phyloP scores from a whole-genome alignment of 2,888 invertebrate species.

The Polydrusus pterygomalis region DNA sequence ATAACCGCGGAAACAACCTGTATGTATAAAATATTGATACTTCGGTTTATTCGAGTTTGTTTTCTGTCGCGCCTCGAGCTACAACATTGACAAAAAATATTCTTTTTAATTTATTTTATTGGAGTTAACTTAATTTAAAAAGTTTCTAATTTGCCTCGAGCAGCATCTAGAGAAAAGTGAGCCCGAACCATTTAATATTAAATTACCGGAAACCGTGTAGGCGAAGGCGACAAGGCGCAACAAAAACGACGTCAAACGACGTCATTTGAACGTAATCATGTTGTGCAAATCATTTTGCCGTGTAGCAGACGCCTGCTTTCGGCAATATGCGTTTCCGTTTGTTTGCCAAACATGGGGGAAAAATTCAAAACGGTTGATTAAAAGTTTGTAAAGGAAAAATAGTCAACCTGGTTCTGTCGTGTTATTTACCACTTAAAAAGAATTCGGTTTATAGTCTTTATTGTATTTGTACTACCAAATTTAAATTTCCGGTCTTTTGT shows the following conservation, averaged over 20 bases:
- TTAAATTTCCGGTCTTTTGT: neutral
- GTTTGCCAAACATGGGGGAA: slow-evolving; percentile 32
- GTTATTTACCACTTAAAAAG: neutral
- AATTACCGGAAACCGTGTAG: slow-evolving; percentile 58
- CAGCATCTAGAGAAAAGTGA: slow-evolving; percentile 28
- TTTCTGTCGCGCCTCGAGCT: no score
- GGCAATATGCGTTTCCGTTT: slow-evolving; percentile 35
- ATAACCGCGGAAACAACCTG: no score
- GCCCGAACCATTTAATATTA: slow-evolving; percentile 58
- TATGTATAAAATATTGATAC: no score
- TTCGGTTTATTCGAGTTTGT: no score
- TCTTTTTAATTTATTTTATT: slow-evolving; percentile 1
- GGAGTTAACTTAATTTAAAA: slow-evolving; percentile 8
- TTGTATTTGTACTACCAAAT: neutral
- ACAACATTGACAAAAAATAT: no score
- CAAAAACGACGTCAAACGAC: slow-evolving; percentile 63
- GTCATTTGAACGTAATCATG: slow-evolving; percentile 63
- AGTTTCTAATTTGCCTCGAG: slow-evolving; percentile 36
- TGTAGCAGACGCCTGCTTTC: slow-evolving; percentile 53
- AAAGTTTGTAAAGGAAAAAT: slow-evolving; percentile 19
- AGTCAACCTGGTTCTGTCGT: neutral
- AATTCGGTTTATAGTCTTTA: neutral
- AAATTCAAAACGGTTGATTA: slow-evolving; percentile 28
- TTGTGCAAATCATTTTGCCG: slow-evolving; percentile 64
- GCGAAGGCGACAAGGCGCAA: slow-evolving; percentile 53